Percentiles rank a stretch among this genome's conserved stretches.
These are phyloP conservation scores for Nomada ruficornis DNA, from an alignment of 2,888 invertebrate genomes.

Conservation along the genomic window DNA sequence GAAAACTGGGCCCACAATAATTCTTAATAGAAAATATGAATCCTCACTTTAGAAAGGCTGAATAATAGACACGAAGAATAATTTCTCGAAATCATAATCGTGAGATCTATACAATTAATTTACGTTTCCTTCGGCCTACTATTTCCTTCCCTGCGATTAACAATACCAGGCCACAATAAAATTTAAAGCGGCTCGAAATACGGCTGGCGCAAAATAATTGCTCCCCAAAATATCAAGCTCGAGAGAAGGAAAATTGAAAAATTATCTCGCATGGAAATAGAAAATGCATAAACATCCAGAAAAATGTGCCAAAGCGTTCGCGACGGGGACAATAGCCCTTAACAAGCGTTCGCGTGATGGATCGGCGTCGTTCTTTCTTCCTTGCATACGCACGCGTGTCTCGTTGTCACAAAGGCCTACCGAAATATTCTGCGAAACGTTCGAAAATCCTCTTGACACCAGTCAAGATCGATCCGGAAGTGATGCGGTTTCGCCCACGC, in stretches of 20 bases:
- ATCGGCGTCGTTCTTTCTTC: slow-evolving; percentile 68
- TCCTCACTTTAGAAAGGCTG: too few relatives aligned
- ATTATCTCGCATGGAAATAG: too few relatives aligned
- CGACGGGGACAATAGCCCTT: slow-evolving; percentile 69
- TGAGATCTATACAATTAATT: too few relatives aligned
- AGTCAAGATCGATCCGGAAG: slow-evolving; percentile 58
- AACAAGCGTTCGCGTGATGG: slow-evolving; percentile 76
- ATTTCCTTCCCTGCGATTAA: too few relatives aligned
- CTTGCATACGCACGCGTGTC: slow-evolving; percentile 61
- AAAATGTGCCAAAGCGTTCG: neutral
- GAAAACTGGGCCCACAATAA: neutral
- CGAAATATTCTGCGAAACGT: slow-evolving; percentile 41
- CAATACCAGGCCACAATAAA: too few relatives aligned
- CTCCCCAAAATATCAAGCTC: too few relatives aligned
- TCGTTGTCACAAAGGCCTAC: slow-evolving; percentile 44
- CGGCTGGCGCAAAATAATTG: too few relatives aligned
- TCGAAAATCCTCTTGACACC: slow-evolving; percentile 41
- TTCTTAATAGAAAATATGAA: neutral
- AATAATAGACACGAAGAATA: too few relatives aligned
- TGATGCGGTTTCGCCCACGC: slow-evolving; percentile 40
- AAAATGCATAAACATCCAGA: neutral
- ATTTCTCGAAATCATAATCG: too few relatives aligned
- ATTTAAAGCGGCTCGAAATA: too few relatives aligned
- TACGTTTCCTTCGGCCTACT: too few relatives aligned
- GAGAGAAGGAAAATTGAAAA: too few relatives aligned